phyloP scores from a whole-genome alignment of 2,888 invertebrate species.

The Oithona nana region DNA sequence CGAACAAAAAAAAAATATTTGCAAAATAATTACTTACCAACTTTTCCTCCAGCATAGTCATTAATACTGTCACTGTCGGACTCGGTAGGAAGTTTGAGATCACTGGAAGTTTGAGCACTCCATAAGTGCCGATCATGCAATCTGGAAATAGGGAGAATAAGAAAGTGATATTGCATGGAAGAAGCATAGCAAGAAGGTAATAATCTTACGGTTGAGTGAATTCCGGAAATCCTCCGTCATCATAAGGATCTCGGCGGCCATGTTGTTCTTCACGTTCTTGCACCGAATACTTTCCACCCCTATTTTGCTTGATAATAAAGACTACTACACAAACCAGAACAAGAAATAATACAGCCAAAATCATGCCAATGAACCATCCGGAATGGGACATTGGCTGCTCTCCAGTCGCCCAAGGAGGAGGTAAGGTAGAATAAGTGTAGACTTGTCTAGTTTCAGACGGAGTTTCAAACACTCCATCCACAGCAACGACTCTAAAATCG shows the following conservation, averaged over 20 bases:
- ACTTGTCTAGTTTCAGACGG: slow-evolving; percentile 53
- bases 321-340: slow-evolving; percentile 80
- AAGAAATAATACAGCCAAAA: slow-evolving; percentile 83
- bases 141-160: not conserved
- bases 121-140: slow-evolving; percentile 9
- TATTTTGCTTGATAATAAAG: slow-evolving; percentile 82
- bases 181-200: not conserved
- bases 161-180: not conserved
- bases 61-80: slow-evolving; percentile 16
- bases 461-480: slow-evolving; percentile 53
- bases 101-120: not conserved
- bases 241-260: slow-evolving; percentile 75
- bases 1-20: not conserved
- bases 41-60: slow-evolving; percentile 16
- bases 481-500: slow-evolving; percentile 71
- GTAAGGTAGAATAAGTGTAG: slow-evolving; percentile 40
- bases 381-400: slow-evolving; percentile 35
- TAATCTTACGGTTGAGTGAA: slow-evolving; percentile 74
- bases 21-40: not conserved
- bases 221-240: slow-evolving; percentile 74
- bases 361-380: slow-evolving; percentile 94
- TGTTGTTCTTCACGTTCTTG: slow-evolving; percentile 91
- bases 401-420: slow-evolving; percentile 1
- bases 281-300: slow-evolving; percentile 94
- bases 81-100: slow-evolving; percentile 12